These are phyloP conservation scores for Propithecus coquereli DNA, from an alignment of 2,113 vertebrate species.

Conservation along the genomic window DNA sequence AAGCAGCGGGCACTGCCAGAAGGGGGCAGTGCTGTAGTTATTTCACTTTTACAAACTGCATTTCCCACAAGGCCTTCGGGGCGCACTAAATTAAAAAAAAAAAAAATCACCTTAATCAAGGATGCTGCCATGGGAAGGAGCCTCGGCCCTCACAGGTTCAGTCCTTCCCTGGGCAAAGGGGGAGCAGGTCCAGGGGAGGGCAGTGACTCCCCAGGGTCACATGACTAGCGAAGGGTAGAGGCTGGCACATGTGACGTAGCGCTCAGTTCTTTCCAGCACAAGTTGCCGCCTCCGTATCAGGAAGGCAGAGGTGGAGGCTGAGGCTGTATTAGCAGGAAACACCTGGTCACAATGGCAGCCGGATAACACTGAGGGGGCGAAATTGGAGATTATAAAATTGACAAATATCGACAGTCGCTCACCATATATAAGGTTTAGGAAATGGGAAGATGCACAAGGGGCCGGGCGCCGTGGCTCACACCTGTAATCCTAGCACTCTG, in stretches of 20 bases:
- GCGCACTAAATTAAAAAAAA: too few species aligned
- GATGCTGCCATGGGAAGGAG: background rate
- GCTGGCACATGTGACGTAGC: background rate
- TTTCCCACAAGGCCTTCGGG: background rate
- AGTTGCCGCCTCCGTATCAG: rapidly evolving
- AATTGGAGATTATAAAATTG: background rate
- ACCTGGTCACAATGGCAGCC: background rate
- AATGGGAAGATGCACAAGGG: background rate
- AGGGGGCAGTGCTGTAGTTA: background rate
- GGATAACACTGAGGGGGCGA: background rate
- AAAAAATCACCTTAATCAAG: background rate
- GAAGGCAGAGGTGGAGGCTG: background rate
- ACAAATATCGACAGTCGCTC: rapidly evolving
- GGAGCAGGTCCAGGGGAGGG: background rate
- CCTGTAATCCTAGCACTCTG: too few species aligned
- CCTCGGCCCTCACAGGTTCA: background rate
- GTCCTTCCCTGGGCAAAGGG: background rate
- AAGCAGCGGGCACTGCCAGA: rapidly evolving
- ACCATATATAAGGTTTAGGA: background rate
- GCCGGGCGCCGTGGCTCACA: too few species aligned
- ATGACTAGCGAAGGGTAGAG: background rate
- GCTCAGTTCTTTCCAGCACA: background rate
- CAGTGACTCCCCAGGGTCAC: background rate
- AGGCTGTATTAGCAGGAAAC: background rate
- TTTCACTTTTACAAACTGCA: background rate